Conservation (phyloP, 92 coral and sea anemone genomes). For the Muricea muricata region DNA sequence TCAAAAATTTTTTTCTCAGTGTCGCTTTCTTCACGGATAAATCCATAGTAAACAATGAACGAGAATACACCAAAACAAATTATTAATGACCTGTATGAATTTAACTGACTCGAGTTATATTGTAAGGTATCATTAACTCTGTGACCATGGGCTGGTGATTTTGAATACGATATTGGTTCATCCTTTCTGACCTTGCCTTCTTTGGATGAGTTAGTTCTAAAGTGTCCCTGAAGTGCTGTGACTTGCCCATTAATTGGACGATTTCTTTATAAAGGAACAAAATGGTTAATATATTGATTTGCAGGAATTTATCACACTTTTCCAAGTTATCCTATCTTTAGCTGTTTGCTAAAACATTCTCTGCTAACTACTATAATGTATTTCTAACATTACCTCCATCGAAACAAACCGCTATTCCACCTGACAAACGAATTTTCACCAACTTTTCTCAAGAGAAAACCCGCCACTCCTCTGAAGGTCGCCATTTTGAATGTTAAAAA, state of each 20-base stretch:
- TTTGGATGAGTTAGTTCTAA: background rate
- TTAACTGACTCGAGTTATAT: slow-evolving; percentile 33
- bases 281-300: too few relatives aligned
- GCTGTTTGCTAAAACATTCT: background rate
- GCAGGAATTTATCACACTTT: too few relatives aligned
- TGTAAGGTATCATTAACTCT: slow-evolving; percentile 71
- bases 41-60: slow-evolving; percentile 65
- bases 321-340: too few relatives aligned
- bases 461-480: slow-evolving; percentile 1
- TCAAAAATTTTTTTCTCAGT: slow-evolving; percentile 51
- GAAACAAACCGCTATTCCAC: background rate
- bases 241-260: background rate
- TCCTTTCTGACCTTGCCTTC: slow-evolving; percentile 23
- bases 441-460: background rate
- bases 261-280: background rate
- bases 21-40: slow-evolving; percentile 64
- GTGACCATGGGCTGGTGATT: slow-evolving; percentile 80
- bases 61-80: slow-evolving; percentile 71
- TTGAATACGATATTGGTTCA: slow-evolving; percentile 82
- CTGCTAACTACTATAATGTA: background rate
- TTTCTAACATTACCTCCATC: slow-evolving; percentile 7
- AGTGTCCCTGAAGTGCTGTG: background rate
- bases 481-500: slow-evolving; percentile 13
- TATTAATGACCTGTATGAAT: slow-evolving; percentile 56
- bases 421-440: background rate